A percentile compares a stretch with the other conserved stretches of the same genome.
Evolutionary conservation across 2,797 vertebrate genomes (phyloP).

Genomic region (Picus viridis): DNA sequence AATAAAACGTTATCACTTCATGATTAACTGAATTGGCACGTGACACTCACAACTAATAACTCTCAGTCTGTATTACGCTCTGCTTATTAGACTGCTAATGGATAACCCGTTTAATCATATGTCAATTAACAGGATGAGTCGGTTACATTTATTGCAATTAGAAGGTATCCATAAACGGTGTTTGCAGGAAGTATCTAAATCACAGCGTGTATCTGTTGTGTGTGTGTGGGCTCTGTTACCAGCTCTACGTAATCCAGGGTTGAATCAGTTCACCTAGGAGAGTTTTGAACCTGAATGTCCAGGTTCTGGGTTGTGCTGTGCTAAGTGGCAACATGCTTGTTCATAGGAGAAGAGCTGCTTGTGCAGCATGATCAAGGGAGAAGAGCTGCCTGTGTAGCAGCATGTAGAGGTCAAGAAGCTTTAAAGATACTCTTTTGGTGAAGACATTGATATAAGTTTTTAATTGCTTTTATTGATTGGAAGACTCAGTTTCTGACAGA

Average conservation of each 20-base stretch:
- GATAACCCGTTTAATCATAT: conserved; percentile 61
- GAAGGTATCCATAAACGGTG: not conserved
- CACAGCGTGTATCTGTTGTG: not conserved
- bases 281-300: not conserved
- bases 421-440: not conserved
- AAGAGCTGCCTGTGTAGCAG: not conserved
- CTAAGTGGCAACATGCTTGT: fast-evolving
- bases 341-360: not conserved
- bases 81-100: conserved; percentile 54
- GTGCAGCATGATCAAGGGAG: not conserved
- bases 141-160: conserved; percentile 65
- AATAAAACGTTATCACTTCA: conserved; percentile 31
- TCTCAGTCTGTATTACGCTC: not conserved
- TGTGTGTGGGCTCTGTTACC: conserved; percentile 26
- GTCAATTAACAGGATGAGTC: conserved; percentile 65
- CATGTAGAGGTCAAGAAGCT: not conserved
- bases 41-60: conserved; percentile 45
- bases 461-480: not conserved
- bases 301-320: not conserved
- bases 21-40: conserved; percentile 53
- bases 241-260: not conserved
- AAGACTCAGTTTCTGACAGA: not conserved
- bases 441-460: not conserved
- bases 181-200: conserved; percentile 65
- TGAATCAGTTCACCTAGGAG: conserved; percentile 28